These are phyloP conservation scores for Vimba vimba DNA, from an alignment of 2,113 vertebrate species.

Conservation along the genomic window DNA sequence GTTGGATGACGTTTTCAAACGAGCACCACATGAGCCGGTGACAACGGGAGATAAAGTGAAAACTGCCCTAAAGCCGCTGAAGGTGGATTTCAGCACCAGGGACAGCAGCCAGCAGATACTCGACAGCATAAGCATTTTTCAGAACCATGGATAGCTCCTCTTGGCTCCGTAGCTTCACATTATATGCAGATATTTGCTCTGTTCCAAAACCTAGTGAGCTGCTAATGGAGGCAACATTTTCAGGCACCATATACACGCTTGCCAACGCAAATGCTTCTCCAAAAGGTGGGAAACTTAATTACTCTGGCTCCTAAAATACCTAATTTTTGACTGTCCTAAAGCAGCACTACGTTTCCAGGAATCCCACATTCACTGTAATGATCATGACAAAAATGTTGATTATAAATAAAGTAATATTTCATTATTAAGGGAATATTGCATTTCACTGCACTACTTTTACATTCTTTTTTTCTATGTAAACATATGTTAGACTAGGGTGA, in stretches of 20 bases:
- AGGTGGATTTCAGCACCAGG: constrained; percentile 20
- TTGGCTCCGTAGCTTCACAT: background rate
- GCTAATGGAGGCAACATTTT: constrained; percentile 3
- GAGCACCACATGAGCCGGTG: constrained; percentile 13
- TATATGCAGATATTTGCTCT: background rate
- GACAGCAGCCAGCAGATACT: background rate
- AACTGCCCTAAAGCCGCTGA: constrained; percentile 14
- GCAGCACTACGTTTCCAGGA: background rate
- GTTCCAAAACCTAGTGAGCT: background rate
- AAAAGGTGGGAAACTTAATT: constrained; percentile 2
- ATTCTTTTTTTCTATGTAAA: no score
- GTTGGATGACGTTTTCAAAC: constrained; percentile 9
- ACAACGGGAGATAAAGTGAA: background rate
- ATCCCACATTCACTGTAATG: background rate
- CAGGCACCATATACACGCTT: background rate
- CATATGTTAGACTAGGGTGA: no score
- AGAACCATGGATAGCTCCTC: background rate
- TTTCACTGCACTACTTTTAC: no score
- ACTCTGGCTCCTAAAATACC: background rate
- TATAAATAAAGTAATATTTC: background rate
- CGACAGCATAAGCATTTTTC: background rate
- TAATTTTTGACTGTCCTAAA: background rate
- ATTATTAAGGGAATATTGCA: no score
- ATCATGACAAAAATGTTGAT: background rate
- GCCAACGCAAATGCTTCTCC: background rate